Evolutionary conservation across 2,113 vertebrate species (phyloP).

Genomic region (Alethe castanea): DNA sequence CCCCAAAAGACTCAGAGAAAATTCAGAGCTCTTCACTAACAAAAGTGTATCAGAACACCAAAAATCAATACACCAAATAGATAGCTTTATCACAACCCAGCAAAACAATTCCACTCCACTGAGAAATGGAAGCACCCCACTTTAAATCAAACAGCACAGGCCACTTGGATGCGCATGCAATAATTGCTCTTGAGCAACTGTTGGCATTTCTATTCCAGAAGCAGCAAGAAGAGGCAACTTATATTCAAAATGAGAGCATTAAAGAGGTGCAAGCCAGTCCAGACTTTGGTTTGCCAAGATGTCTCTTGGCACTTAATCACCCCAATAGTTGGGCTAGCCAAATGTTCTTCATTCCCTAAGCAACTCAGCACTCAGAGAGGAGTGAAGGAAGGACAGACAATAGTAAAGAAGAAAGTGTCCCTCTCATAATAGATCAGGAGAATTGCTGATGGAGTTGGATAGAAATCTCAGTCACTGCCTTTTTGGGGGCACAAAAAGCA

Average conservation of each 20-base stretch:
- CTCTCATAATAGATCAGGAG: slow-evolving; percentile 7
- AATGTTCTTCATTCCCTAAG: slow-evolving; percentile 6
- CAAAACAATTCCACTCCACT: background rate
- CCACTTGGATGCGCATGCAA: background rate
- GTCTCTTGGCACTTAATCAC: slow-evolving; percentile 3
- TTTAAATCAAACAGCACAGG: background rate
- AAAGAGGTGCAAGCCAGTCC: background rate
- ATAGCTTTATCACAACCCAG: background rate
- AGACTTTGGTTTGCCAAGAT: background rate
- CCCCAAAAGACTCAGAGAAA: background rate
- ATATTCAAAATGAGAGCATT: background rate
- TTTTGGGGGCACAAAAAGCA: background rate
- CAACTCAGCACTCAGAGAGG: slow-evolving; percentile 11
- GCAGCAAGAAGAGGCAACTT: background rate
- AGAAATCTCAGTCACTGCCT: background rate
- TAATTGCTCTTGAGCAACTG: slow-evolving; percentile 13
- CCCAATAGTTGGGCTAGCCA: background rate
- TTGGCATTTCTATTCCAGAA: slow-evolving; percentile 12
- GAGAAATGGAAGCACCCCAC: background rate
- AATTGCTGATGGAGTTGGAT: slow-evolving; percentile 1
- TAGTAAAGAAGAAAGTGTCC: background rate
- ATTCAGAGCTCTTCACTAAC: background rate
- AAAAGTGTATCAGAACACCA: background rate
- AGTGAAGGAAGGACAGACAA: background rate
- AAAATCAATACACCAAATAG: background rate